A percentile compares a stretch with the other conserved stretches of the same genome.
These are phyloP conservation scores for Sebastes steindachneri DNA, from an alignment of 2,797 vertebrate genomes.

Conservation along the genomic window DNA sequence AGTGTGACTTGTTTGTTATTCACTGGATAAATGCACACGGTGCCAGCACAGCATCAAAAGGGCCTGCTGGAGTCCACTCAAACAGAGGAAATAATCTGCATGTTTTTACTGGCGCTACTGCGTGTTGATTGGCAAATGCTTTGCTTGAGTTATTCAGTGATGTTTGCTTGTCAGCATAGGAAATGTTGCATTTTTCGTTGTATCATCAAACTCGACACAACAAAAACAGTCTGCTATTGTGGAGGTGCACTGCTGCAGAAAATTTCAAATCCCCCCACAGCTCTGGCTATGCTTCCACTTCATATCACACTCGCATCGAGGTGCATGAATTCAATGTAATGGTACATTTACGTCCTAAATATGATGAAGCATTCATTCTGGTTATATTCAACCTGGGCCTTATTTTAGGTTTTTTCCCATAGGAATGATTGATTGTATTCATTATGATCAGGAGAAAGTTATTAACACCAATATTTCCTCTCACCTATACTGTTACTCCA, in stretches of 20 bases:
- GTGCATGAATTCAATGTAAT: conserved; percentile 9
- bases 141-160: conserved; percentile 74
- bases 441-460: conserved; percentile 31
- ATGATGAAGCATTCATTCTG: neutral
- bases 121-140: conserved; percentile 75
- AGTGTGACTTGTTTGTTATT: conserved; percentile 68
- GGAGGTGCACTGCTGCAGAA: conserved; percentile 37
- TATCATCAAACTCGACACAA: conserved; percentile 61
- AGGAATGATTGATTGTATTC: conserved; percentile 20
- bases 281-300: conserved; percentile 5
- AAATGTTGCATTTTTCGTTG: conserved; percentile 51
- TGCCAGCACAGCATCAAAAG: conserved; percentile 68
- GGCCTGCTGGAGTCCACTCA: conserved; percentile 78
- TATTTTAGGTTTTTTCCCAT: conserved; percentile 8
- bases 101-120: conserved; percentile 74
- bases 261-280: conserved; percentile 14
- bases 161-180: conserved; percentile 69
- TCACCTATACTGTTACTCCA: neutral
- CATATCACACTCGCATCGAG: neutral
- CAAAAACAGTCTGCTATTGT: conserved; percentile 54
- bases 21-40: conserved; percentile 58
- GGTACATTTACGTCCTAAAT: conserved; percentile 1
- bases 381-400: conserved; percentile 7
- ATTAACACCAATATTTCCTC: conserved; percentile 30
- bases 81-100: conserved; percentile 76